Evolutionary conservation across 2,888 invertebrate species (phyloP).

Genomic region (Tanytarsus gracilentus): DNA sequence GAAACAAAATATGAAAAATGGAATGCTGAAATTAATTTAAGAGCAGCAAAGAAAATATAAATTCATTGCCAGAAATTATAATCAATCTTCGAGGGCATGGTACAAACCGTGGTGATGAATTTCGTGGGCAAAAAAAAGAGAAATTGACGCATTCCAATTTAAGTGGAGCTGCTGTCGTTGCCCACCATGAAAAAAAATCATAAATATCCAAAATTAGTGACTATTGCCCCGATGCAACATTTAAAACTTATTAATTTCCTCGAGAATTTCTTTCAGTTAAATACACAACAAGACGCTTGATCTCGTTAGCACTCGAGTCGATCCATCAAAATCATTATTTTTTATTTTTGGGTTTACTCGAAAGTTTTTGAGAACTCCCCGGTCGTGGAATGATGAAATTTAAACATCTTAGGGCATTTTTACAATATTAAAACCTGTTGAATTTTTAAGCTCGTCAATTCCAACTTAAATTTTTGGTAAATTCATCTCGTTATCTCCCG

Average conservation of each 20-base stretch:
- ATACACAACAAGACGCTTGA: background rate
- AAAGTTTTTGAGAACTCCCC: too few species aligned
- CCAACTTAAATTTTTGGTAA: too few species aligned
- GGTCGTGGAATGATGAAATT: too few species aligned
- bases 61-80: conserved; percentile 5
- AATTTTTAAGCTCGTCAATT: too few species aligned
- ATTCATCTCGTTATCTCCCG: background rate
- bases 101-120: too few species aligned
- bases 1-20: background rate
- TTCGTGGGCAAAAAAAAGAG: conserved; percentile 18
- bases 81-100: too few species aligned
- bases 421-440: too few species aligned
- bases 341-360: conserved; percentile 5
- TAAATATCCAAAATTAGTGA: background rate
- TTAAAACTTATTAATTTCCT: background rate
- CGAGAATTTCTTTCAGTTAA: too few species aligned
- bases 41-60: background rate
- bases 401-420: too few species aligned
- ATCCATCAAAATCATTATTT: conserved; percentile 16
- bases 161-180: background rate
- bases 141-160: conserved; percentile 16
- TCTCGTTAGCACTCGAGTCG: background rate
- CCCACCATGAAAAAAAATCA: background rate
- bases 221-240: background rate
- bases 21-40: conserved; percentile 21